Percentiles rank a stretch among this genome's conserved stretches.
phyloP scores from a whole-genome alignment of 2,797 vertebrate species.

The Eulemur rubriventer region DNA sequence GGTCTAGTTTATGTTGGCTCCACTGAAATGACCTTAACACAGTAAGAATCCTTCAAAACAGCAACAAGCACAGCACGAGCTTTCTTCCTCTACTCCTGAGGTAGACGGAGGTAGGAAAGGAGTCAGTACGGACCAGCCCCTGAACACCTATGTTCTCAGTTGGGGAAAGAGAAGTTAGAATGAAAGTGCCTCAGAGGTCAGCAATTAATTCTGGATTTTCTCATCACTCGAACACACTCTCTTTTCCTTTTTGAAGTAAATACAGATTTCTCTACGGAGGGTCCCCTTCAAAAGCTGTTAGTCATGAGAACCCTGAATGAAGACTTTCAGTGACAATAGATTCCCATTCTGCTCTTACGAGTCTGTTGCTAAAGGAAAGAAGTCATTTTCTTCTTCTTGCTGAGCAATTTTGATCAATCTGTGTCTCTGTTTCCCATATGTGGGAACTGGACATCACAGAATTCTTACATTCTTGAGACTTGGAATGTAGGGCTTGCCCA shows the following conservation, averaged over 20 bases:
- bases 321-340: not conserved
- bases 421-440: not conserved
- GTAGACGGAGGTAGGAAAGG: not conserved
- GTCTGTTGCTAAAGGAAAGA: not conserved
- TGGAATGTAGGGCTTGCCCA: not conserved
- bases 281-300: not conserved
- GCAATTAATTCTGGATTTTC: not conserved
- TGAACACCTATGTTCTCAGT: not conserved
- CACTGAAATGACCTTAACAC: not conserved
- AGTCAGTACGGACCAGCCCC: not conserved
- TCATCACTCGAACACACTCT: not conserved
- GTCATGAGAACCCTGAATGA: not conserved
- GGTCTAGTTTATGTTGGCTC: not conserved
- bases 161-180: not conserved
- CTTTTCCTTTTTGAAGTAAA: constrained; percentile 1
- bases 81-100: not conserved
- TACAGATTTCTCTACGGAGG: not conserved
- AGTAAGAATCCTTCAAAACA: not conserved
- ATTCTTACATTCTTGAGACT: not conserved
- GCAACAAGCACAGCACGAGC: not conserved
- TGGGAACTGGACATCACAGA: not conserved
- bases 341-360: not conserved
- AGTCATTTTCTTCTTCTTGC: not conserved
- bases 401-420: not conserved
- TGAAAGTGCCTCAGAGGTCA: not conserved